Base-by-base conservation (phyloP, 2,888 invertebrate genomes). In the Panorpa germanica region DNA sequence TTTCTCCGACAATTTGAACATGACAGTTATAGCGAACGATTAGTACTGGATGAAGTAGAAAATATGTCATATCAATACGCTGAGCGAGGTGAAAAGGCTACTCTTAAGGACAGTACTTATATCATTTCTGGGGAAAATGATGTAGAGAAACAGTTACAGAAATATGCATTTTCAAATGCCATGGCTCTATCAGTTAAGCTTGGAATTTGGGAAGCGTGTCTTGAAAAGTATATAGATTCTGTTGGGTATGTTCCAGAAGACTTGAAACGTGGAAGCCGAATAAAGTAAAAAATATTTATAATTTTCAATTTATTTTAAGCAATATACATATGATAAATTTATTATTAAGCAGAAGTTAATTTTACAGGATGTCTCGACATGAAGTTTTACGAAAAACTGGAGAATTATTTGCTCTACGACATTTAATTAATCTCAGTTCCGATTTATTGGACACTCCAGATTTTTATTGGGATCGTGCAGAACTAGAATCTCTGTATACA, bases 401-500 rank as follows among this genome's bases (percentile, higher is more conserved):
- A 1, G 83, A 91, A 59, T 50, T 93, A 12, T 88, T 88, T 49
- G 78, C 82, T 0, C 58, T 93, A 17, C 65, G 90, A 4, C 91
- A 93, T 54, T 65, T 76, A 12, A 74, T 96, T 31, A 96, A 90
- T 53, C 62, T 96, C 38, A 85, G 88, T 41, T 93, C 93, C 0
- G 93, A 95, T 52, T 59, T 95, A 24, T 57, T 95, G 39, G 93
- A 93, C 51, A 86, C 86, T 0, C 93, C 95, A 0, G 96, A 96
- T 57, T 91, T 93, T 56, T 96, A 96, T 55, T 96, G 96, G 96
- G 95, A 96, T 45, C 69, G 88, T 31, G 88, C 91, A 42, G 66
- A 80, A 31, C 57, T 95, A 17, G 95, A 95, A 56, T 58, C 57
- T 2, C 59, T 95, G 5, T 96, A 91, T 53, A 65, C 73, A 34